Base-by-base conservation (phyloP, 2,888 invertebrate species). In the Colletes collaris region DNA sequence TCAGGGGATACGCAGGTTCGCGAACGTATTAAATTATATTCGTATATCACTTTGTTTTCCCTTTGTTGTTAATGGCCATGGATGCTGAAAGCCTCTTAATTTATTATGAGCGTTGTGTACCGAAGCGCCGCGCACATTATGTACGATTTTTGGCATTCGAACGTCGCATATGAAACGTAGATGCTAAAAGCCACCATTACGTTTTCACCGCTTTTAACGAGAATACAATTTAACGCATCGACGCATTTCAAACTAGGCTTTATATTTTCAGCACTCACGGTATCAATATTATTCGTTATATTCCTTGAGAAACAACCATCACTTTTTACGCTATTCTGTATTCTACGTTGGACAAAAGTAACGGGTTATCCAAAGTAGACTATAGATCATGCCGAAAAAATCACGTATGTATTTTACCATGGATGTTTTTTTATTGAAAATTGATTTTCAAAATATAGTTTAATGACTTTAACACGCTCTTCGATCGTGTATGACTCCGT, bases 61-160 rank as follows among this genome's bases (percentile, higher is more conserved):
- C 58, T 55, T 68, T 62, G 76, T 52, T 69, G 80, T 58, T 81
- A 81, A 81, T 75, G 79, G 79, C 66, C 70, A 63, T 63, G 60
- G 63, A 63, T 50, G 76, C 66, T 81, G 81, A 81, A 81, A 80
- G 81, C 81, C 80, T 71, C 69, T 76, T 80, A 81, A 81, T 81
- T 81, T 80, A 81, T 81, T 76, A 76, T 69, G 58, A 67, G 11
- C 76, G 49, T 19, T 35, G 67, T 27, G 64, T n/a, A 59, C 62
- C 65, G 68, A 66, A 79, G 58, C 66, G 46, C 60, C 37, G 46
- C 60, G 63, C 66, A 55, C 73, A 77, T 80, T 67, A 81, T 73
- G 56, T 60, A 58, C 70, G 67, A 76, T 82, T 82, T 81, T 82
- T 81, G 81, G 77, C 81, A 75, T 69, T 76, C 58, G 77, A 56